Conservation (phyloP, 2,113 vertebrate species). For the Eudyptes chrysolophus region DNA sequence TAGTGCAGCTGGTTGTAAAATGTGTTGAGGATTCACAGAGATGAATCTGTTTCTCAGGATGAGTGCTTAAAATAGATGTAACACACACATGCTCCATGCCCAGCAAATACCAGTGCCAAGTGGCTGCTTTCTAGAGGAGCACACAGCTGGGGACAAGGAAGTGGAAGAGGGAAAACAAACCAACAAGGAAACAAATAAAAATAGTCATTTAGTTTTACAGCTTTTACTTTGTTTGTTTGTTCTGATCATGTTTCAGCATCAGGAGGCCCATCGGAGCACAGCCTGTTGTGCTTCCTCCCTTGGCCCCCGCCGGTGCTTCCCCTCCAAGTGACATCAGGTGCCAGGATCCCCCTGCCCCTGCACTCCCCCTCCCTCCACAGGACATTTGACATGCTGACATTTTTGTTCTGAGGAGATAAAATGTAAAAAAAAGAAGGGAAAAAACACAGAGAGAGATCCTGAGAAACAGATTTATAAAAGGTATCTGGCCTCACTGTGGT, state of each 20-base stretch:
- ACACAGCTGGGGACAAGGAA: conserved; percentile 47
- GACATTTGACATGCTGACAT: background rate
- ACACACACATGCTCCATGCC: background rate
- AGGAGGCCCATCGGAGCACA: background rate
- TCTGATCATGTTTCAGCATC: conserved; percentile 45
- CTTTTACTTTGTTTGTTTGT: conserved; percentile 63
- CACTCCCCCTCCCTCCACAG: background rate
- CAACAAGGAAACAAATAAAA: conserved; percentile 46
- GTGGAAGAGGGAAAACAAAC: conserved; percentile 14
- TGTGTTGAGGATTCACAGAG: background rate
- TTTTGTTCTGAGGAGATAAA: background rate
- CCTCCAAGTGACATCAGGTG: background rate
- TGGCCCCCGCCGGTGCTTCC: rapidly evolving
- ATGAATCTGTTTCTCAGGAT: background rate
- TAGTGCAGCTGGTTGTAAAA: background rate
- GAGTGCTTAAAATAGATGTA: background rate
- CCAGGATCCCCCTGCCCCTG: background rate
- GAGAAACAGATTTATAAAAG: background rate
- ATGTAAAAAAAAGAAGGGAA: background rate
- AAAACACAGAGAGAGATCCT: background rate
- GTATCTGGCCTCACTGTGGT: background rate
- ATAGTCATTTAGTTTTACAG: conserved; percentile 46
- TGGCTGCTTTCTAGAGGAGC: background rate
- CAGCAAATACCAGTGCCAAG: conserved; percentile 11
- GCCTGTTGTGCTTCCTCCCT: conserved; percentile 6